Base-by-base conservation (phyloP, 1,140 invertebrate species). In the Caenorhabditis inopinata region DNA sequence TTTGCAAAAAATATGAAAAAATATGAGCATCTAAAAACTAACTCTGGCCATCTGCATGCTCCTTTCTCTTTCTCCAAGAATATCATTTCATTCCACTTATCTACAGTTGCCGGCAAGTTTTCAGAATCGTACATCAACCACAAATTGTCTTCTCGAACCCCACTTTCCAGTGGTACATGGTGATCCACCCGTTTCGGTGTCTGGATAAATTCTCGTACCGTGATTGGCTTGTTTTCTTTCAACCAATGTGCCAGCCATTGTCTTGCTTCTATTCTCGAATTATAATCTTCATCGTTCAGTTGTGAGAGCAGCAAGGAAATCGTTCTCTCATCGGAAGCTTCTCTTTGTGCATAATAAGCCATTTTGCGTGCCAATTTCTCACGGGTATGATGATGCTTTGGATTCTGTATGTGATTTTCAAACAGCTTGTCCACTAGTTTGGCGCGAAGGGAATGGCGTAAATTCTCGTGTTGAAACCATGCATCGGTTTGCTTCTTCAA, bases 91-190 rank as follows among this genome's bases (percentile, higher is more conserved):
- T 76, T 35, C 74, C 74, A 76, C 25, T 76, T 76, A 2, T 76
- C 23, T n/a, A 29, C 27, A 11, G 74, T 51, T n/a, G 48, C 35
- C 25, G 74, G 74, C 21, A 76, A 21, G 23, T 76, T 49, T 21
- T 76, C 38, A 6, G 46, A 76, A 35, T 76, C 74, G 32, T 76
- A 76, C 6, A 21, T 47, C 45, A 76, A 35, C 29, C 74, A 76
- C 1, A 76, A 14, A 51, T 76, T 76, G 25, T 76, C 74, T 18
- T 76, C 74, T 45, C 74, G 46, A n/a, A 76, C 51, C 51, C 74
- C 74, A 76, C 74, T 62, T 21, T 62, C 53, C 27, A 62, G 18
- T 32, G 25, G 6, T 2, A 62, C 14, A 25, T 16, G 27, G n/a
- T 62, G 53, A 62, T 62, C 53, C 3, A 62, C 29, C 18, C 53